Evolutionary conservation across 2,888 invertebrate species (phyloP), one percentile per base, ranked within the genome.

Genomic region (Cremastobaeus sp.): DNA sequence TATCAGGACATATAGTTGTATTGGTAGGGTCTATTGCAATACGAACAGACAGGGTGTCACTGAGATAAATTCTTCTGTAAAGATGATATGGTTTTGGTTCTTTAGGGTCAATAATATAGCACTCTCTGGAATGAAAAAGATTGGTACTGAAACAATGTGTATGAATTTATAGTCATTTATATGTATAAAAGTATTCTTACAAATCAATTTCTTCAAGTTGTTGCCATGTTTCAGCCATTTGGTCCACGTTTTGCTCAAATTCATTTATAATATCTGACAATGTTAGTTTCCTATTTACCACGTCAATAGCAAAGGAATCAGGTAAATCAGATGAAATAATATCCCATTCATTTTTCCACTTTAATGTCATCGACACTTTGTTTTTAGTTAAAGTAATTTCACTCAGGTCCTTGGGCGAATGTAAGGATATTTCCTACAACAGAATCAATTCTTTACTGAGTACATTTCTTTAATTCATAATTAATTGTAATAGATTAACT

Each of bases 81-180:
- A 86, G 74, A 69, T 88, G 86, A 50, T 79, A 80, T 5, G 84
- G 84, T 62, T 84, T 85, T 47, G 87, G 85, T 45, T 77, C 25
- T 0, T 78, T 45, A 45, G 88, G 88, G 77, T 87, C 87, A 12
- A 83, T 71, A n/a, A 88, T 79, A 76, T 82, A 83, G 35, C 86
- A 87, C n/a, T 81, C 78, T 28, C 87, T 87, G 20, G 2, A 50
- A 35, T 48, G 21, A 34, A 71, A 68, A 25, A 25, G 3, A 25
- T 25, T 25, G 8, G 8, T 35, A 20, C 41, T n/a, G 41, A 11
- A 37, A 28, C 50, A 45, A 8, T 12, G 14, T 35, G 37, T 18
- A 34, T 17, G 35, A 41, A 30, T 12, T 32, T 35, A 20, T 21
- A 43, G 12, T 14, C 14, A 35, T n/a, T 25, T 5, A 8, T 25